Base-by-base conservation (phyloP, 92 coral and sea anemone species). In the Porites cylindrica region DNA sequence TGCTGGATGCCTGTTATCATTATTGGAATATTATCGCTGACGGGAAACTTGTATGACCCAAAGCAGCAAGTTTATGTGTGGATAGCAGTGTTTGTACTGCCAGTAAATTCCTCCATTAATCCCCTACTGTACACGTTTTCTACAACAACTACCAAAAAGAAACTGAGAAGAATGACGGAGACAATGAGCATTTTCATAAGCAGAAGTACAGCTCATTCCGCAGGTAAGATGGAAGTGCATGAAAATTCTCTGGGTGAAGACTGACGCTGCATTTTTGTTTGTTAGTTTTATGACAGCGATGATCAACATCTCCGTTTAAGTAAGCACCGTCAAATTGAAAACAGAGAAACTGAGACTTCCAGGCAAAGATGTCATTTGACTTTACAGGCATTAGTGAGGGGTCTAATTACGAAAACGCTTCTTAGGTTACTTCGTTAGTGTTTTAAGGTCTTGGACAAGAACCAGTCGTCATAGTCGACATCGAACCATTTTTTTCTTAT, bases 1-100 rank as follows among this genome's bases (percentile, higher is more conserved):
- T 92, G 95, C 66, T 92, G 95, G 95, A 92, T 92, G 93, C 95
- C 95, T 6, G 95, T 92, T 51, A 92, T 89, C 72, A 50, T 92
- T 54, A 85, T 92, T 19, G 90, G 95, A 5, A 59, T 92, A 11
- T 50, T 89, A 47, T 89, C 95, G 21, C 76, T 89, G n/a, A 92
- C 93, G 4, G 95, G 93, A 52, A 66, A 76, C 71, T 89, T 85
- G 77, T 75, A 89, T 50, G 95, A 92, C n/a, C 95, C 93, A 65
- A 70, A 81, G 78, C 79, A 86, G 61, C 85, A 64, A 13, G 91
- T 83, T 29, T 92, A 92, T 80, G 97, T 88, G 19, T 91, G 94
- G 94, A 89, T 94, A 19, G 97, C 97, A 21, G 93, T 94, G 29
- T 91, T 94, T 75, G 93, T 94, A 8, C 74, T 94, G 69, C 97